phyloP scores from a whole-genome alignment of 2,888 invertebrate species.

The Synanthedon formicaeformis region DNA sequence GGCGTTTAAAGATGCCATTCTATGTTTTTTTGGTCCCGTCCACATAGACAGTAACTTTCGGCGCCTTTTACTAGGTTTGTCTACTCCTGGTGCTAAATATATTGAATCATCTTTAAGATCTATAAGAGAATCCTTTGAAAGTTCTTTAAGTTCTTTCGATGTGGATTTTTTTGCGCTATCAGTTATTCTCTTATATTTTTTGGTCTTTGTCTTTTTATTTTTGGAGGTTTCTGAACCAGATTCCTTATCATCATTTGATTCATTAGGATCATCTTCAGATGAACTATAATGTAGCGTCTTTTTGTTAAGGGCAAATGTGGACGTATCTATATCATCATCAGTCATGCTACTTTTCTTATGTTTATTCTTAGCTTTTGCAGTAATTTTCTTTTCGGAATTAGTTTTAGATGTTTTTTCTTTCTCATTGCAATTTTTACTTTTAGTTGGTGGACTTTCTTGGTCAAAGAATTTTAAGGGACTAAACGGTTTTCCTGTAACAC shows the following conservation, averaged over 20 bases:
- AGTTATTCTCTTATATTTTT: constrained; percentile 53
- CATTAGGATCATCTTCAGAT: constrained; percentile 56
- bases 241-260: constrained; percentile 54
- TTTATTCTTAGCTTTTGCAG: constrained; percentile 35
- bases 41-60: constrained; percentile 77
- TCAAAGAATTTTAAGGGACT: constrained; percentile 57
- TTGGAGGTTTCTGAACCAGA: constrained; percentile 48
- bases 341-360: constrained; percentile 37
- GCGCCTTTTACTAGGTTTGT: constrained; percentile 60
- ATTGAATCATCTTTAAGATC: constrained; percentile 52
- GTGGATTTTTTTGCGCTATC: constrained; percentile 44
- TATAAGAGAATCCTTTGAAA: constrained; percentile 55
- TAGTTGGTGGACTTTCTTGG: constrained; percentile 28
- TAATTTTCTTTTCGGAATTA: constrained; percentile 27
- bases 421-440: constrained; percentile 21
- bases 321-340: constrained; percentile 55
- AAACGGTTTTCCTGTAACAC: constrained; percentile 63
- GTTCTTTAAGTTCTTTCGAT: constrained; percentile 56
- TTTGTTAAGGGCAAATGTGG: constrained; percentile 52
- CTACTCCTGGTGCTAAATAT: constrained; percentile 29
- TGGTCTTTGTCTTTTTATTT: constrained; percentile 47
- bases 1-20: constrained; percentile 91
- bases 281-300: constrained; percentile 46
- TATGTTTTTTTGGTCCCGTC: constrained; percentile 83
- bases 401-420: constrained; percentile 13